Percentiles rank a stretch among this genome's conserved stretches.
These are phyloP conservation scores for Calyptommatus sinebrachiatus DNA, from an alignment of 2,113 vertebrate genomes.

Conservation along the genomic window DNA sequence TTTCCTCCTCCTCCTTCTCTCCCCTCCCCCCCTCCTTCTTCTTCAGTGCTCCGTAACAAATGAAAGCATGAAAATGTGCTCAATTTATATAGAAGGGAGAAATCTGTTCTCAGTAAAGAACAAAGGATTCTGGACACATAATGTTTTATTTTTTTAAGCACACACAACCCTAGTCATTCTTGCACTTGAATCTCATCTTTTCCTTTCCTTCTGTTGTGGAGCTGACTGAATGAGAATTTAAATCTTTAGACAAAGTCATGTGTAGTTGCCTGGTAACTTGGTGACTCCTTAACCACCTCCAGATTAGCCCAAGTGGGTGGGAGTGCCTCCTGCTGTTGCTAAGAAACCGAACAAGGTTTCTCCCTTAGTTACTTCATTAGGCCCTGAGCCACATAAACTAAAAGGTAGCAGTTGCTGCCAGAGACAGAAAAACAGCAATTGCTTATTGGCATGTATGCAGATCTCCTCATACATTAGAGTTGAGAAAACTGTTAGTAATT, in stretches of 20 bases:
- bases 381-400: too few relatives aligned
- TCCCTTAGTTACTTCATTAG: not conserved
- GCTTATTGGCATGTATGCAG: not conserved
- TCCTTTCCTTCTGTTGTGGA: not conserved
- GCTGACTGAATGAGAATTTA: not conserved
- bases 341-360: not conserved
- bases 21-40: too few relatives aligned
- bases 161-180: not conserved
- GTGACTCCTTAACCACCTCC: not conserved
- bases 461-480: not conserved
- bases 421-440: not conserved
- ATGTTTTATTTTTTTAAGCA: not conserved
- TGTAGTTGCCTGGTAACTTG: not conserved
- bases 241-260: constrained; percentile 1
- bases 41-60: not conserved
- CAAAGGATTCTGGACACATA: not conserved
- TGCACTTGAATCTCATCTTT: not conserved
- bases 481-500: not conserved
- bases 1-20: too few relatives aligned
- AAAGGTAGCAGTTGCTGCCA: not conserved
- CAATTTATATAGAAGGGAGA: not conserved
- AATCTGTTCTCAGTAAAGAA: not conserved
- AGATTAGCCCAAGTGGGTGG: not conserved
- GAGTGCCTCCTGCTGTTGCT: not conserved
- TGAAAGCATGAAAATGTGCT: not conserved